These are phyloP conservation scores for Lanistes nyassanus DNA, from an alignment of 1,140 invertebrate species.

Conservation along the genomic window DNA sequence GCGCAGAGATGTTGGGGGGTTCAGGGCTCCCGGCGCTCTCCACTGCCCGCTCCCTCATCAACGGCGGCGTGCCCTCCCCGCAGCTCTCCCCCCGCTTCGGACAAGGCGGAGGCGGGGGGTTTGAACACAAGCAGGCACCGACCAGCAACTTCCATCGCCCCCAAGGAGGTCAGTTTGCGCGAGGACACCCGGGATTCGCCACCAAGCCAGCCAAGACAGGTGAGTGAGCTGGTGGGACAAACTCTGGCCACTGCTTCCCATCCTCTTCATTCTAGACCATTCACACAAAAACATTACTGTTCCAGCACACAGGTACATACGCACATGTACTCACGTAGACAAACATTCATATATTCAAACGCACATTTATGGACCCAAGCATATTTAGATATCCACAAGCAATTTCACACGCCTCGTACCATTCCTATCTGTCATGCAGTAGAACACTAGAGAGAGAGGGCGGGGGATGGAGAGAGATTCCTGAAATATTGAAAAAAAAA, in stretches of 20 bases:
- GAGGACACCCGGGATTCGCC: not conserved
- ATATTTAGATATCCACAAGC: not conserved
- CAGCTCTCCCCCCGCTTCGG: conserved; percentile 22
- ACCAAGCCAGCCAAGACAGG: not conserved
- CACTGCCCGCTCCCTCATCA: conserved; percentile 34
- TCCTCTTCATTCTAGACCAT: too few relatives aligned
- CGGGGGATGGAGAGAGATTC: too few relatives aligned
- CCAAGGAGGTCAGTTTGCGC: not conserved
- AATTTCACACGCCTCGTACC: too few relatives aligned
- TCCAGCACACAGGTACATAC: not conserved
- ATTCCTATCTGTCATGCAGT: too few relatives aligned
- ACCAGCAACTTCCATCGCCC: conserved; percentile 19
- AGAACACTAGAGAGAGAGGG: too few relatives aligned
- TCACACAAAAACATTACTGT: not conserved
- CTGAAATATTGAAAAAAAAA: too few relatives aligned
- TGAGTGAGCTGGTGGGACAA: too few relatives aligned
- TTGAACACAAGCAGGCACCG: conserved; percentile 25
- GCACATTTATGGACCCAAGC: conserved; percentile 5
- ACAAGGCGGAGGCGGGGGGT: not conserved
- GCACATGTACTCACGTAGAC: not conserved
- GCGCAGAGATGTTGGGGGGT: conserved; percentile 29
- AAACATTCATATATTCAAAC: not conserved
- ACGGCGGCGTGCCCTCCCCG: conserved; percentile 35
- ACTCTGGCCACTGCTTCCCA: too few relatives aligned
- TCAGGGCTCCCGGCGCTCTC: conserved; percentile 41